A percentile compares a stretch with the other conserved stretches of the same genome.
These are phyloP conservation scores for Rhynchonema sp. DNA, from an alignment of 2,888 invertebrate species.

Conservation along the genomic window DNA sequence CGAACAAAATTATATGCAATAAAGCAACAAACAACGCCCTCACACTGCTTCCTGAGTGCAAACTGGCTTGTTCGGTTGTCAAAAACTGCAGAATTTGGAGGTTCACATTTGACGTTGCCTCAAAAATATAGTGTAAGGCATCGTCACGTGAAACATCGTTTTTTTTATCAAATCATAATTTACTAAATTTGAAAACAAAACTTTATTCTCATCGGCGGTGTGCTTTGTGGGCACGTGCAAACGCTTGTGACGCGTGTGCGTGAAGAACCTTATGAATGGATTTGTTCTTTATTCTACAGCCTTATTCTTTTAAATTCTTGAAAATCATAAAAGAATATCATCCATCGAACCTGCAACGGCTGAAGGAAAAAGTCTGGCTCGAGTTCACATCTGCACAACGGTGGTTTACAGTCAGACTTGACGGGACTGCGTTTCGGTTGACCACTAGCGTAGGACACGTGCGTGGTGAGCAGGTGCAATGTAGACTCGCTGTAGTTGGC, in stretches of 20 bases:
- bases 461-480: neutral
- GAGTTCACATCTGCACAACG: conserved; percentile 24
- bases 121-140: too few species aligned
- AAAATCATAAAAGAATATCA: neutral
- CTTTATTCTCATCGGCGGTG: too few species aligned
- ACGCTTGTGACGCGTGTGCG: neutral
- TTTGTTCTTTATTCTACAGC: too few species aligned
- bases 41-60: too few species aligned
- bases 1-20: too few species aligned
- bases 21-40: too few species aligned
- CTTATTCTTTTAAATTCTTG: too few species aligned
- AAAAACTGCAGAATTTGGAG: too few species aligned
- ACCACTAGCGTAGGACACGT: neutral
- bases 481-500: neutral
- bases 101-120: too few species aligned
- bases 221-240: too few species aligned
- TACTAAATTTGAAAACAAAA: neutral
- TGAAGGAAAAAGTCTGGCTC: conserved; percentile 18
- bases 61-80: too few species aligned
- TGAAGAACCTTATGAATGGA: neutral
- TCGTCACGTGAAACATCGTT: too few species aligned
- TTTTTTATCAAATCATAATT: neutral
- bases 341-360: conserved; percentile 1
- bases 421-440: neutral
- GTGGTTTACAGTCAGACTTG: conserved; percentile 17